Base-by-base conservation (phyloP, 2,113 vertebrate species). In the Vidua macroura region DNA sequence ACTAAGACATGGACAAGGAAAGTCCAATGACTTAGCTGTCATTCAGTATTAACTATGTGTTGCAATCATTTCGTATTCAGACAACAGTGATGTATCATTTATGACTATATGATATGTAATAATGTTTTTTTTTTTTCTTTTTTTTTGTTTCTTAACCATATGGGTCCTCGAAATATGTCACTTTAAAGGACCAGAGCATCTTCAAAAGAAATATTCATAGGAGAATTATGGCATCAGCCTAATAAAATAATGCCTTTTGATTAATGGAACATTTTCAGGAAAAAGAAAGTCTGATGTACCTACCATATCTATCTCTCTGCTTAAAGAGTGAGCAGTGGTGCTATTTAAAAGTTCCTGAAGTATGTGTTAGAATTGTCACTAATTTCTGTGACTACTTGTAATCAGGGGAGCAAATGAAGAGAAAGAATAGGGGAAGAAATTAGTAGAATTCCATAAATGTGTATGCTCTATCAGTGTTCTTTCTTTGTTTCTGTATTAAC, bases 171-270 rank as follows among this genome's bases (percentile, higher is more conserved):
- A 90, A 81, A 30, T 67, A 37, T 56, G 14, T 86, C 44, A 83
- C 18, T 86, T 90, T 74, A 78, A 92, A 88, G 25, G 48, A 90
- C 20, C 24, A 62, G 41, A 72, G 10, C 46, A 64, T 13, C 88
- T 93, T 92, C 43, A 92, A 91, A 92, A 75, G 56, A 94, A 75
- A 70, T 84, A 88, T 63, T 88, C 67, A 70, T 81, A 44, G 49
- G 25, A 72, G 16, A 1, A 1, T 72, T 91, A 81, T 81, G 77
- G 35, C 44, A 68, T 33, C 39, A 81, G 27, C 35, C 39, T 81
- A 83, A 70, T n/a, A 90, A 88, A 75, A 80, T 74, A 81, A 78
- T 74, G 13, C 18, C 11, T 78, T 91, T 85, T 62, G 64, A 46
- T 88, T 48, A 75, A 56, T 83, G 43, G 17, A 81, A 67, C 4